phyloP scores from a whole-genome alignment of 2,113 vertebrate genomes.

The Apistogramma diplotaenia region DNA sequence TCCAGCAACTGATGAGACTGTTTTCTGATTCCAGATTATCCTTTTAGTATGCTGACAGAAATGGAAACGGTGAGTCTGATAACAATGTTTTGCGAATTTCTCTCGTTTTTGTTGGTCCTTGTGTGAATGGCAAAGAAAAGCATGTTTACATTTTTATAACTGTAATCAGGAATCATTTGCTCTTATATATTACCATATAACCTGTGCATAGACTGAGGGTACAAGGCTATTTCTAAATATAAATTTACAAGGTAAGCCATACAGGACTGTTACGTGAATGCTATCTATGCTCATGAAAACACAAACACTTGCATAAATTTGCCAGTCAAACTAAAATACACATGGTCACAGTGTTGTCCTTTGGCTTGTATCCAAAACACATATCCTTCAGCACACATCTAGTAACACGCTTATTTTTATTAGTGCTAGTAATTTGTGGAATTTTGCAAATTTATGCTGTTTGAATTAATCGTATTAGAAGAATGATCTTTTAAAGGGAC shows the following conservation, averaged over 20 bases:
- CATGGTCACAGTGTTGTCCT: constrained; percentile 7
- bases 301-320: constrained; percentile 70
- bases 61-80: constrained; percentile 72
- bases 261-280: constrained; percentile 8
- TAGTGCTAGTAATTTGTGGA: not conserved
- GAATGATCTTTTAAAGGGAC: not conserved
- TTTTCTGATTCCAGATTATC: constrained; percentile 38
- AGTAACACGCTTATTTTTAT: not conserved
- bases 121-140: not conserved
- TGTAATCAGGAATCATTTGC: not conserved
- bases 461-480: not conserved
- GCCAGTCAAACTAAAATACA: constrained; percentile 68
- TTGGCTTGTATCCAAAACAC: constrained; percentile 5
- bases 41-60: constrained; percentile 57
- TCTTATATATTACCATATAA: not conserved
- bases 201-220: not conserved
- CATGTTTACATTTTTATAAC: not conserved
- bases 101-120: not conserved
- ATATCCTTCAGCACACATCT: not conserved
- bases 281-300: constrained; percentile 3
- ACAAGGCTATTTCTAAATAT: not conserved
- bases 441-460: not conserved
- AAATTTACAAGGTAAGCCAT: not conserved
- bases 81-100: not conserved
- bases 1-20: not conserved